Evolutionary conservation across 2,888 invertebrate genomes (phyloP), one percentile per base, ranked within the genome.

Genomic region (Drosophila demipolita): DNA sequence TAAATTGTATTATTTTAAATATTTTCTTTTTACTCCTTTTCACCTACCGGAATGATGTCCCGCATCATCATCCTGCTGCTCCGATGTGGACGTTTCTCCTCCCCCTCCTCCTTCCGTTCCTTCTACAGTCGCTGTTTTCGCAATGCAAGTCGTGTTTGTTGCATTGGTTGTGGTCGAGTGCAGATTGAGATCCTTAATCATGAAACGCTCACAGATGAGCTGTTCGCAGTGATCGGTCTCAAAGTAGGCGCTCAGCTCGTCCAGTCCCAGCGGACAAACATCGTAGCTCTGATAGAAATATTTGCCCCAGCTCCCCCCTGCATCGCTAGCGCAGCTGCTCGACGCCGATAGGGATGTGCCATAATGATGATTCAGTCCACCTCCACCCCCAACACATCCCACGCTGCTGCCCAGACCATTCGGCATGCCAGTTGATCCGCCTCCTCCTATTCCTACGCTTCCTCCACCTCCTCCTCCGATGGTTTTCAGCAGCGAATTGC

Each of bases 21-120:
- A 26, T 26, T 2, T 26, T 2, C 15, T 15, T 17, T 2, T 17
- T 26, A 17, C 17, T 4, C 49, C 26, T 26, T 49, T 49, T 23
- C 49, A 74, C 91, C 94, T 94, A 96, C 96, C 96, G 89, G 96
- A 96, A 94, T 96, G 96, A 86, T 96, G 94, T 75, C 95, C 95
- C 82, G 96, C 96, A 87, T 95, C 95, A 82, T 96, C 96, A 48
- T 93, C 92, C 20, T 65, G 66, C 29, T 58, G 78, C 57, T 79
- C 79, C 12, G 73, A 50, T 8, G 72, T 67, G 9, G 66, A 66
- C 42, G 68, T 68, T 57, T 59, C 81, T 55, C 45, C 81, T 5
- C 38, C 48, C 17, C 26, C 32, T 33, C 32, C 33, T 12, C 15
- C 20, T 20, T 20, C 45, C 7, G 12, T 45, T 20, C 12, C 40